These are phyloP conservation scores for Lagorchestes hirsutus DNA, from an alignment of 2,797 vertebrate genomes.

Conservation along the genomic window DNA sequence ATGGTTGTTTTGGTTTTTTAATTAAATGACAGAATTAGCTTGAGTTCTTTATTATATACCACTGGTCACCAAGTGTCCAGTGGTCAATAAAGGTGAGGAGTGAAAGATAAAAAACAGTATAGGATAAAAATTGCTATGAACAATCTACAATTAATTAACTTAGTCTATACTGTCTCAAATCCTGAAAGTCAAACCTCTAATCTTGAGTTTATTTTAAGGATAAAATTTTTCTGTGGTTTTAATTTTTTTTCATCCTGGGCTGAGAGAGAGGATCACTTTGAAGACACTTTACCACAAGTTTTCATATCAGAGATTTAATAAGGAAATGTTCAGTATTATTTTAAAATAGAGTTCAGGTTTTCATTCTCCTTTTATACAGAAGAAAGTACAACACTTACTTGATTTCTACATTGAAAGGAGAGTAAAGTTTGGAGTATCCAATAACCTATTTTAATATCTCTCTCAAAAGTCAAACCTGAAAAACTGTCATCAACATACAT, in stretches of 20 bases:
- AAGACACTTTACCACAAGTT: constrained; percentile 40
- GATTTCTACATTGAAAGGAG: background rate
- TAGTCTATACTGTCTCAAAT: background rate
- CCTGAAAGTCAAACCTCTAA: background rate
- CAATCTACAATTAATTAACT: background rate
- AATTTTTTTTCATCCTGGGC: background rate
- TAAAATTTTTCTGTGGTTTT: background rate
- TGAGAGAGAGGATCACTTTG: background rate
- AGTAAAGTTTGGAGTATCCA: background rate
- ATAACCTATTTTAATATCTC: constrained; percentile 56
- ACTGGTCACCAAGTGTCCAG: background rate
- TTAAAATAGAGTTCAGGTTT: background rate
- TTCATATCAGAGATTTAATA: constrained; percentile 19
- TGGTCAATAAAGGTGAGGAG: background rate
- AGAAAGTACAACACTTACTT: background rate
- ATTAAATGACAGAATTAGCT: constrained; percentile 16
- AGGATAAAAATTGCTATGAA: background rate
- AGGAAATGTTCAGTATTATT: background rate
- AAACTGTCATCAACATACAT: background rate
- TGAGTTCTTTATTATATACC: background rate
- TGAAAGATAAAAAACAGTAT: background rate
- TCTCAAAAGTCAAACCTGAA: constrained; percentile 61
- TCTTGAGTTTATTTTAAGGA: background rate
- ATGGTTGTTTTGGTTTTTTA: background rate
- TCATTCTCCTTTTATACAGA: constrained; percentile 5